A percentile compares a stretch with the other conserved stretches of the same genome.
Evolutionary conservation across 2,797 vertebrate species (phyloP).

Genomic region (Mus minutoides): DNA sequence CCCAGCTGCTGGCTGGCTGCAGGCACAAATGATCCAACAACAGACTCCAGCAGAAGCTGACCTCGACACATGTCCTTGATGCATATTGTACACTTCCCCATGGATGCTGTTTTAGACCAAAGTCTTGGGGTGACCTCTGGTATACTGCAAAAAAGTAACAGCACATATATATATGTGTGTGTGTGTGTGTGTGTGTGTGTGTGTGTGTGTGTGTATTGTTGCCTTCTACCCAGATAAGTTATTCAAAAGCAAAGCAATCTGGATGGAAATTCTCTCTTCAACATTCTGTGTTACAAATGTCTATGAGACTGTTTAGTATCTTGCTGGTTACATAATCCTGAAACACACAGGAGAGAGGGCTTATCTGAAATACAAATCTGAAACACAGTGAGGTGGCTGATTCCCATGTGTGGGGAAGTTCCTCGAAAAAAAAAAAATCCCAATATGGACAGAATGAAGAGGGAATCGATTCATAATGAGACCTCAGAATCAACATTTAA

Average conservation of each 20-base stretch:
- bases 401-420: not conserved
- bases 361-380: slow-evolving; percentile 45
- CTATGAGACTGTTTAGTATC: not conserved
- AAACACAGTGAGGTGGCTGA: slow-evolving; percentile 11
- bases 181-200: no score
- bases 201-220: not conserved
- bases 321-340: not conserved
- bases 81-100: not conserved
- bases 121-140: not conserved
- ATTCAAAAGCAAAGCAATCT: slow-evolving; percentile 13
- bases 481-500: not conserved
- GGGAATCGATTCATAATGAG: not conserved
- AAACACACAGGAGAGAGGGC: not conserved
- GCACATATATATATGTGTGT: not conserved
- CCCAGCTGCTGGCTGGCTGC: not conserved
- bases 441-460: not conserved
- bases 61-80: not conserved
- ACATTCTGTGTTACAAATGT: not conserved
- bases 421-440: not conserved
- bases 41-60: not conserved
- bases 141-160: not conserved
- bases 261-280: slow-evolving; percentile 12
- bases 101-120: not conserved
- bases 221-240: slow-evolving; percentile 8
- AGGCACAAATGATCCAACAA: not conserved